These are phyloP conservation scores for Nicator chloris DNA, from an alignment of 2,113 vertebrate species.

Conservation along the genomic window DNA sequence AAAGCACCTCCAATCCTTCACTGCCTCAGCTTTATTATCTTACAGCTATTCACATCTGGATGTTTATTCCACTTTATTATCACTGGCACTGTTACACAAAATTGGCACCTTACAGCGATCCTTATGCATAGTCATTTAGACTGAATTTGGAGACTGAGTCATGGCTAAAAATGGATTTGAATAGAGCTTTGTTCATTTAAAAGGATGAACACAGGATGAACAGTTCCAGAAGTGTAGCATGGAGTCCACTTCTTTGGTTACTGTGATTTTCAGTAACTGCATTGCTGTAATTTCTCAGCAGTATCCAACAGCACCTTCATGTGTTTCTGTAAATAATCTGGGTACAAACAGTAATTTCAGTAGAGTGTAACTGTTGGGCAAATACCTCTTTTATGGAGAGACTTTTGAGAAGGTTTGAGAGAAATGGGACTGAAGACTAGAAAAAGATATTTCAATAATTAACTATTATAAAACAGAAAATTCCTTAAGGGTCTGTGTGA, in stretches of 20 bases:
- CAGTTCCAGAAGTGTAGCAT: neutral
- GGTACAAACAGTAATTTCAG: neutral
- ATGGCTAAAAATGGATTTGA: neutral
- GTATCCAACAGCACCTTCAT: neutral
- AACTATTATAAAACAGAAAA: neutral
- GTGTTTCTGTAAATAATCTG: neutral
- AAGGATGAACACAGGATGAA: too few species aligned
- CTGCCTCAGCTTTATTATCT: neutral
- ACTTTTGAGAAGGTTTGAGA: neutral
- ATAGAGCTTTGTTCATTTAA: neutral
- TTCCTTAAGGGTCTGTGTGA: neutral
- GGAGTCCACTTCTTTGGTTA: neutral
- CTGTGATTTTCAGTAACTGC: neutral
- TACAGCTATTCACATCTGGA: neutral
- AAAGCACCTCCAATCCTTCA: neutral
- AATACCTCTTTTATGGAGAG: neutral
- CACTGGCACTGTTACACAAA: neutral
- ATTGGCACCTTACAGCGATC: neutral
- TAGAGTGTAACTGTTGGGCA: neutral
- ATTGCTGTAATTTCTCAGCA: neutral
- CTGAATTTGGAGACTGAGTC: neutral
- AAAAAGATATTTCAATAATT: neutral
- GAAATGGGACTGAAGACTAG: neutral
- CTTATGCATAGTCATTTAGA: neutral
- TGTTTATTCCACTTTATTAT: neutral